Conservation (phyloP, 2,888 invertebrate species). For the Parascotia fuliginaria region DNA sequence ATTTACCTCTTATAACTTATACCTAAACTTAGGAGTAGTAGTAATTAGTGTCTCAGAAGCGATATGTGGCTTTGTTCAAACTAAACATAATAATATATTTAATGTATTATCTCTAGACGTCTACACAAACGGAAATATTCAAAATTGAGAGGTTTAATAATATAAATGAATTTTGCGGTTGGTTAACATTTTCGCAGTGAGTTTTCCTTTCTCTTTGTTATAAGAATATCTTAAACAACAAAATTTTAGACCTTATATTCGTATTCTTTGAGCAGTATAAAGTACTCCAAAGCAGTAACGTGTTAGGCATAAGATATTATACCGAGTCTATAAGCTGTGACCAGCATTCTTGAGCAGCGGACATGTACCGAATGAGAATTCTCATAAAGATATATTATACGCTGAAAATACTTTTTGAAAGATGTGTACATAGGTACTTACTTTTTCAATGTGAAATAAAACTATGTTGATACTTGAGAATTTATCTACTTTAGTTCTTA, state of each 20-base stretch:
- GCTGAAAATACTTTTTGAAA: not conserved
- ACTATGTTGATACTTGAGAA: no score
- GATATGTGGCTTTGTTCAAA: no score
- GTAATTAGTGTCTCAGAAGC: not conserved
- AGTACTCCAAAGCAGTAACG: constrained; percentile 1
- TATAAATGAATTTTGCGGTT: no score
- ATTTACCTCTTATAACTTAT: not conserved
- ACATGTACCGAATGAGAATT: not conserved
- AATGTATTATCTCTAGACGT: no score
- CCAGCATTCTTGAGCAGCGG: not conserved
- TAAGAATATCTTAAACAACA: no score
- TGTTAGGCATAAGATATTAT: constrained; percentile 2
- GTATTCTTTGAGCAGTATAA: not conserved
- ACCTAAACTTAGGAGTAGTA: not conserved
- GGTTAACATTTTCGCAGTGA: no score
- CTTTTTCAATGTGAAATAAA: no score
- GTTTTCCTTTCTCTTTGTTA: no score
- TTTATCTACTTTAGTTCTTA: no score
- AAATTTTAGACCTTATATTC: not conserved
- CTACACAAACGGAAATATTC: no score
- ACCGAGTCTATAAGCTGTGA: constrained; percentile 1
- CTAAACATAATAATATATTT: no score
- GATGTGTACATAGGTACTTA: not conserved
- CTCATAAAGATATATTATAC: constrained; percentile 1
- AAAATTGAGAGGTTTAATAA: no score